Percentiles rank a stretch among this genome's conserved stretches.
phyloP scores from a whole-genome alignment of 1,140 invertebrate species.

The Drosophila simulans region DNA sequence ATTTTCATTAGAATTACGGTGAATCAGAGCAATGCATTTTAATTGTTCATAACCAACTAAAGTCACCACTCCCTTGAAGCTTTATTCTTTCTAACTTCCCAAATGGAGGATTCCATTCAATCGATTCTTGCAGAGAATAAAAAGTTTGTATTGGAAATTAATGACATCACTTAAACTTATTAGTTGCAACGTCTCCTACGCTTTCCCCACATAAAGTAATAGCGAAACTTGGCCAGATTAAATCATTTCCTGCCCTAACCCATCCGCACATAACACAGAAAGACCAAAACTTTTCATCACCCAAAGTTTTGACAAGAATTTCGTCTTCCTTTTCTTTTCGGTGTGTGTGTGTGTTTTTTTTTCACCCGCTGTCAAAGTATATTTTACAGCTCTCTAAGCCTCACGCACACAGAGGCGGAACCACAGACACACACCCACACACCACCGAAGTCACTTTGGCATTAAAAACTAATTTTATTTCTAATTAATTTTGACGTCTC shows the following conservation, averaged over 20 bases:
- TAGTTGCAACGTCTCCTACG: constrained; percentile 27
- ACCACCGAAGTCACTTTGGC: constrained; percentile 57
- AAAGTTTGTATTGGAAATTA: constrained; percentile 19
- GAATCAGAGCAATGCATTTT: no score
- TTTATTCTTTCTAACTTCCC: not conserved
- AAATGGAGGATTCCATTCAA: not conserved
- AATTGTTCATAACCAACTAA: no score
- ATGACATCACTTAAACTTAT: constrained; percentile 34
- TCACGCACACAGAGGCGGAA: constrained; percentile 20
- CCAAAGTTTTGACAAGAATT: constrained; percentile 72
- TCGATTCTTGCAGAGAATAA: not conserved
- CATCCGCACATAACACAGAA: constrained; percentile 22
- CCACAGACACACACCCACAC: not conserved
- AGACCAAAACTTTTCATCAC: constrained; percentile 55
- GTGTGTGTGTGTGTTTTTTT: constrained; percentile 8
- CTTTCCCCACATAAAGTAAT: constrained; percentile 26
- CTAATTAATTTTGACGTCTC: constrained; percentile 83
- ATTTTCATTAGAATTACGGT: no score
- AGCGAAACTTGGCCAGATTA: constrained; percentile 66
- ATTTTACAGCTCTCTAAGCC: constrained; percentile 53
- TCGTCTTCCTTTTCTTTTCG: constrained; percentile 41
- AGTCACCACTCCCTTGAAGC: not conserved
- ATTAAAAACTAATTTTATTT: constrained; percentile 83
- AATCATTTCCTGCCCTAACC: constrained; percentile 62
- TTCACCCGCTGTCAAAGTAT: constrained; percentile 43